Percentiles rank a stretch among this genome's conserved stretches.
Evolutionary conservation across 2,888 invertebrate species (phyloP).

Genomic region (Troides aeacus): DNA sequence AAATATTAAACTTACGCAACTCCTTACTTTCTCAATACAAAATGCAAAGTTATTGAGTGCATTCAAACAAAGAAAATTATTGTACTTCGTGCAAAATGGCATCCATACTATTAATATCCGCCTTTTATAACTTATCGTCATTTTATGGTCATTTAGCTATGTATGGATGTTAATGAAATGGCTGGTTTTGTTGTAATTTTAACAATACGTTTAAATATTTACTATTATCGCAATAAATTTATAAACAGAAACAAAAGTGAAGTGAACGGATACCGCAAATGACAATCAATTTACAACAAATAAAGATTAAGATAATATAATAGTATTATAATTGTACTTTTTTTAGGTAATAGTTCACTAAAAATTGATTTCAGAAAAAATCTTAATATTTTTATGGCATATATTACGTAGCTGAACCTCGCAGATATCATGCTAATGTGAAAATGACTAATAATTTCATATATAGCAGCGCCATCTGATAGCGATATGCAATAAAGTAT

Average conservation of each 20-base stretch:
- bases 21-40: constrained; percentile 23
- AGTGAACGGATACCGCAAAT: constrained; percentile 15
- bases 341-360: background rate
- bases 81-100: background rate
- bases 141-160: background rate
- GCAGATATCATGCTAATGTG: too few species aligned
- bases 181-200: background rate
- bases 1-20: constrained; percentile 48
- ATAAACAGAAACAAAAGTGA: constrained; percentile 8
- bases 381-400: background rate
- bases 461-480: too few species aligned
- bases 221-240: background rate
- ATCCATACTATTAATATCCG: background rate
- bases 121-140: background rate
- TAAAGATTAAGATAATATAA: constrained; percentile 21
- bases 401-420: background rate
- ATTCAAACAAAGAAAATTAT: constrained; percentile 49
- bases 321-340: constrained; percentile 14
- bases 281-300: constrained; percentile 12
- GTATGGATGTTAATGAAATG: background rate
- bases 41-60: constrained; percentile 43
- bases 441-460: too few species aligned
- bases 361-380: background rate
- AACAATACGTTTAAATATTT: background rate
- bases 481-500: too few species aligned